These are phyloP conservation scores for Tenodera sinensis DNA, from an alignment of 2,888 invertebrate genomes.

Conservation along the genomic window DNA sequence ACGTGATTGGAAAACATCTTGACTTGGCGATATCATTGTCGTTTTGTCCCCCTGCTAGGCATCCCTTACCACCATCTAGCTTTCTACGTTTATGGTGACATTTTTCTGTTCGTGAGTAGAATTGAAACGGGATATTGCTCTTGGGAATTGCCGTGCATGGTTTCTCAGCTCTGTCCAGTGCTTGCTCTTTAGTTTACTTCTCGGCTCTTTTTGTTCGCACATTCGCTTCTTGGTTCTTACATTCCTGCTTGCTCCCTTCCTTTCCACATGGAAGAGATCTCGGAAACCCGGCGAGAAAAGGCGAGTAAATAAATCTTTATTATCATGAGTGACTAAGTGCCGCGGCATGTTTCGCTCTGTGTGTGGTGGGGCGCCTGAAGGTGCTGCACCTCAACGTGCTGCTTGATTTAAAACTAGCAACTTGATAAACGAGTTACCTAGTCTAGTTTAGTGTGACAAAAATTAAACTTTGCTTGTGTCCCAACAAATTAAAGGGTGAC, in stretches of 20 bases:
- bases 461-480: too few species aligned
- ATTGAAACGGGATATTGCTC: slow-evolving; percentile 23
- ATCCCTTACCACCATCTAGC: not conserved
- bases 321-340: not conserved
- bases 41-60: not conserved
- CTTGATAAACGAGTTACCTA: too few species aligned
- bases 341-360: too few species aligned
- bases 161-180: not conserved
- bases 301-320: not conserved
- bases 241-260: not conserved
- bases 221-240: not conserved
- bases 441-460: too few species aligned
- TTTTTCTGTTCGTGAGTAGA: slow-evolving; percentile 21
- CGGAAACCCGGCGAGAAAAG: not conserved
- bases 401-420: too few species aligned
- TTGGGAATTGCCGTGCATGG: slow-evolving; percentile 17
- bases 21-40: slow-evolving; percentile 6
- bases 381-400: too few species aligned
- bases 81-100: slow-evolving; percentile 20
- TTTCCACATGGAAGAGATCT: not conserved
- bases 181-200: not conserved
- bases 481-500: too few species aligned
- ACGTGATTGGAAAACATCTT: slow-evolving; percentile 15
- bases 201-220: not conserved
- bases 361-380: too few species aligned